A percentile compares a stretch with the other conserved stretches of the same genome.
Evolutionary conservation across 2,113 vertebrate genomes (phyloP).

Genomic region (Dascyllus trimaculatus): DNA sequence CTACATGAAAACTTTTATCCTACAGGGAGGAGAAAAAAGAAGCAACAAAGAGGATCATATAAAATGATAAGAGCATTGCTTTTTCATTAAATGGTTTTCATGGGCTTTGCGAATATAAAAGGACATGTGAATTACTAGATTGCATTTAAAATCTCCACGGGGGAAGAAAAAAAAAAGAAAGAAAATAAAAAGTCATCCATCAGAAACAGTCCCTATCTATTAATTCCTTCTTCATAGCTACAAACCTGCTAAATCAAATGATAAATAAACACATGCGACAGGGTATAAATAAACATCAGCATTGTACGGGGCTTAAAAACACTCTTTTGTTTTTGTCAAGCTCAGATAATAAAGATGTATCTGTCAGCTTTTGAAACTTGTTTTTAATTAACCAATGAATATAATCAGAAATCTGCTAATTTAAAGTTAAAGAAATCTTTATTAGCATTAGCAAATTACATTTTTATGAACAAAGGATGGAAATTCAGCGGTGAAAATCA

Average conservation of each 20-base stretch:
- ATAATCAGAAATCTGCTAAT: constrained; percentile 14
- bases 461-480: constrained; percentile 43
- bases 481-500: not conserved
- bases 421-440: constrained; percentile 4
- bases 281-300: constrained; percentile 20
- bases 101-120: constrained; percentile 41
- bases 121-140: constrained; percentile 37
- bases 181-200: constrained; percentile 1
- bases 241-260: constrained; percentile 13
- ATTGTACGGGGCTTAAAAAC: constrained; percentile 6
- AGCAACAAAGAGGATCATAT: constrained; percentile 51
- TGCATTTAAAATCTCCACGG: constrained; percentile 38
- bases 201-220: constrained; percentile 31
- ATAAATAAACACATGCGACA: constrained; percentile 15
- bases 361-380: constrained; percentile 13
- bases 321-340: constrained; percentile 26
- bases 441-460: constrained; percentile 2
- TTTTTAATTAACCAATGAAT: constrained; percentile 37
- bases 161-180: constrained; percentile 9
- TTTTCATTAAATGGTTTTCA: constrained; percentile 64
- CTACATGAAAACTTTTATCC: constrained; percentile 32
- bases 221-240: constrained; percentile 28
- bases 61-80: constrained; percentile 74
- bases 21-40: constrained; percentile 17
- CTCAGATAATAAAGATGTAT: constrained; percentile 31